Base-by-base conservation (phyloP, 2,888 invertebrate species). In the Idaea dimidiata region DNA sequence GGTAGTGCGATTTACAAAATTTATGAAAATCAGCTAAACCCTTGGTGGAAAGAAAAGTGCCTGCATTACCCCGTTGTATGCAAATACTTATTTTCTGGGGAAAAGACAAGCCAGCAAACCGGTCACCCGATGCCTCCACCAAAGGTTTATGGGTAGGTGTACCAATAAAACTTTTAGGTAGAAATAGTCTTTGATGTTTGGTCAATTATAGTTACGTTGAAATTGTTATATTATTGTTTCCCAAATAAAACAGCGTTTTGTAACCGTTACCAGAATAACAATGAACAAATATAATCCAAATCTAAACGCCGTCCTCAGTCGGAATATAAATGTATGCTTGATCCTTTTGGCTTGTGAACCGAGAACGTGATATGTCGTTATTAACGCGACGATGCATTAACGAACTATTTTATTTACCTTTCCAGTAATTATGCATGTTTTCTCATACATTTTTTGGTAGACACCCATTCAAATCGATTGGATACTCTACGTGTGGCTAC, bases 241-340 rank as follows among this genome's bases (percentile, higher is more conserved):
- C 81, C 82, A 86, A 90, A 88, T 88, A 84, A 85, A 84, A 84
- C 85, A 82, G 85, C 84, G 81, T 82, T 81, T 80, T 79, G 76
- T 73, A 72, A 75, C 81, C 81, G 87, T 84, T 81, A 79, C 77
- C 74, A 79, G 90, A 88, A 91, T 91, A 82, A 88, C 88, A 91
- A 91, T 89, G 86, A 88, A 81, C 83, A 83, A 85, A 84, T 84
- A 89, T 91, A 91, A 91, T 92, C 92, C 89, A 91, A 89, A 91
- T 92, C 87, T 90, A 91, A 92, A 89, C 89, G 89, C 82, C 83
- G 81, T 79, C 77, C 81, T 81, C 84, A 83, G 83, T 82, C 86
- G 78, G 91, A 91, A 92, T 92, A 87, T 87, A 86, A 91, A 92
- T 91, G 85, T 77, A 82, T 75, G 72, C 77, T 78, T 80, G 82